phyloP scores from a whole-genome alignment of 2,797 vertebrate genomes.

The Pampus argenteus region DNA sequence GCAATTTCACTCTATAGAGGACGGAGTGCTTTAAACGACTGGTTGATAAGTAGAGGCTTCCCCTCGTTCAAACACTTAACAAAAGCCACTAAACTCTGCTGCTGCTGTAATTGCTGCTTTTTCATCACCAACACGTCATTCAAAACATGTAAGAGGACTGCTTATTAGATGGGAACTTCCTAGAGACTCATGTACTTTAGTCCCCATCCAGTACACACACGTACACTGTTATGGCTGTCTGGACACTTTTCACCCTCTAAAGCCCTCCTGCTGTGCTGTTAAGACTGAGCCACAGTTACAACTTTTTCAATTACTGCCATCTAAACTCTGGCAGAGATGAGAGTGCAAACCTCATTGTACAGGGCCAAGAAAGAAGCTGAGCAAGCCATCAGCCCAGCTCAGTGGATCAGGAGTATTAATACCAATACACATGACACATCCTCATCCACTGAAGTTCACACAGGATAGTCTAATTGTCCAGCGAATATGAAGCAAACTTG shows the following conservation, averaged over 20 bases:
- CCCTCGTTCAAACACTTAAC: slow-evolving; percentile 2
- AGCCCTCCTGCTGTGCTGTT: slow-evolving; percentile 40
- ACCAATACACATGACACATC: slow-evolving; percentile 16
- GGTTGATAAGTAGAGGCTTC: not conserved
- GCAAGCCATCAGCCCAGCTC: slow-evolving; percentile 15
- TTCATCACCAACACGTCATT: slow-evolving; percentile 3
- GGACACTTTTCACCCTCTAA: slow-evolving; percentile 34
- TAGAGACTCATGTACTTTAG: not conserved
- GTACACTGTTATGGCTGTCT: not conserved
- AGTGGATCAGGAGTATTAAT: slow-evolving; percentile 24
- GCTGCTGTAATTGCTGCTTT: slow-evolving; percentile 6
- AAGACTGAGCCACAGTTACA: slow-evolving; percentile 41
- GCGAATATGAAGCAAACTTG: too few species aligned
- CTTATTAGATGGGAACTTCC: slow-evolving; percentile 16
- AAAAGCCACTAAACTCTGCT: too few species aligned
- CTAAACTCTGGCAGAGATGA: slow-evolving; percentile 22
- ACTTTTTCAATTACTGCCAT: slow-evolving; percentile 56
- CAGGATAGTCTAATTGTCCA: too few species aligned
- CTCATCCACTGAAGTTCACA: slow-evolving; percentile 4
- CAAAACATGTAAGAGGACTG: slow-evolving; percentile 3
- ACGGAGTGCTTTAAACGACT: not conserved
- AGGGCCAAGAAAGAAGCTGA: slow-evolving; percentile 6
- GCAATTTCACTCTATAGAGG: not conserved
- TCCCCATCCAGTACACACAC: not conserved
- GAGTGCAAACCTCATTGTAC: slow-evolving; percentile 3